Evolutionary conservation across 2,888 invertebrate species (phyloP).

Genomic region (Diadromus collaris): DNA sequence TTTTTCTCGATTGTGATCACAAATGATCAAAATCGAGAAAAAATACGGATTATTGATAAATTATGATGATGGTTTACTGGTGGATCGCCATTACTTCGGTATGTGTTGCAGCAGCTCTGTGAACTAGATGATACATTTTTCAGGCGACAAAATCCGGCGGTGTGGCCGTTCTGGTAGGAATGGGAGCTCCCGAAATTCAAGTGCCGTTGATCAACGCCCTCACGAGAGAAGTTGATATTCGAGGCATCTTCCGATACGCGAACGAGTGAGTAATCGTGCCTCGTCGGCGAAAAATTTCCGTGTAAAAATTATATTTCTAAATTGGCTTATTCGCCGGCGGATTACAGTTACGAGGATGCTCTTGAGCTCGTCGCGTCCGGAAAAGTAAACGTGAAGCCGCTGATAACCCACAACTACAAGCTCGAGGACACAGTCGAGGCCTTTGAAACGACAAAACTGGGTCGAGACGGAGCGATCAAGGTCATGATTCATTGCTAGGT

Average conservation of each 20-base stretch:
- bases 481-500: conserved; percentile 90
- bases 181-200: conserved; percentile 90
- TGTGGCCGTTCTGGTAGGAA: conserved; percentile 92
- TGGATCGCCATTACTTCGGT: background rate
- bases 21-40: background rate
- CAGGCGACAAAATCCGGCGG: conserved; percentile 95
- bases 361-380: conserved; percentile 89
- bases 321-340: conserved; percentile 26
- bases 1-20: background rate
- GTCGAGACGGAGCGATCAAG: conserved; percentile 89
- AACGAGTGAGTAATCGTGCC: conserved; percentile 88
- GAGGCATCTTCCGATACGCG: conserved; percentile 96
- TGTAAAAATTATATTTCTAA: background rate
- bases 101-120: too few species aligned
- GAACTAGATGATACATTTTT: conserved; percentile 56
- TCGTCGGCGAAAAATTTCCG: background rate
- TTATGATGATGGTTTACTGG: background rate
- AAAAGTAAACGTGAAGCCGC: conserved; percentile 88
- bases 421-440: conserved; percentile 90
- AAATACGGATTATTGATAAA: too few species aligned
- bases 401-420: conserved; percentile 91
- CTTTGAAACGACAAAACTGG: conserved; percentile 90
- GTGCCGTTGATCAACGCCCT: conserved; percentile 92
- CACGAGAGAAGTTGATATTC: conserved; percentile 93
- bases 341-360: conserved; percentile 88